A percentile compares a stretch with the other conserved stretches of the same genome.
Conservation (phyloP, 2,888 invertebrate species). For the Dynastes grantii region DNA sequence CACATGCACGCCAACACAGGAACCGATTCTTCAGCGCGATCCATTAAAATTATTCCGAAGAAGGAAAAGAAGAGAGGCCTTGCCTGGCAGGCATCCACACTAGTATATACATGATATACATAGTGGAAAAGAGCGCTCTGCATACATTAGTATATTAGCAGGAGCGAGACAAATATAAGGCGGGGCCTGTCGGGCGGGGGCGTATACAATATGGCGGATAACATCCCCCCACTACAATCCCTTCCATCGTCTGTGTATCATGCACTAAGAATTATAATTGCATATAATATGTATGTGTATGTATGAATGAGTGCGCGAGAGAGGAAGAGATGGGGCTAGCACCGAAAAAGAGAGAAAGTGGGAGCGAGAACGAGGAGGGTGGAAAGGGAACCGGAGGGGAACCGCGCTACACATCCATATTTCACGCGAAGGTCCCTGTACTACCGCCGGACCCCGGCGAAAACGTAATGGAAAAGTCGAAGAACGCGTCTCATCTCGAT, state of each 20-base stretch:
- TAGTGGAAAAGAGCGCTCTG: constrained; percentile 62
- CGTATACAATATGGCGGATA: constrained; percentile 71
- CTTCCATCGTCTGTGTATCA: constrained; percentile 66
- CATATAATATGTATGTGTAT: constrained; percentile 69
- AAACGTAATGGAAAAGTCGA: constrained; percentile 50
- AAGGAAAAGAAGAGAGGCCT: constrained; percentile 48
- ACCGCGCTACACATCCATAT: constrained; percentile 61
- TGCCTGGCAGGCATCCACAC: constrained; percentile 55
- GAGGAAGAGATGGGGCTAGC: not conserved
- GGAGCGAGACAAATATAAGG: constrained; percentile 63
- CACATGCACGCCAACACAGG: constrained; percentile 52
- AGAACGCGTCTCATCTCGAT: constrained; percentile 49
- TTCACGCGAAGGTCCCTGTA: constrained; percentile 60
- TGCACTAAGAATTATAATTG: constrained; percentile 70
- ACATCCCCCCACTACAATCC: constrained; percentile 66
- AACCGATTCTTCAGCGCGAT: constrained; percentile 69
- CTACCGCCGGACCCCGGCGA: constrained; percentile 42
- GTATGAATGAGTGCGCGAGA: constrained; percentile 60
- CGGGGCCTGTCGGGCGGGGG: constrained; percentile 68
- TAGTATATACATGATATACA: constrained; percentile 68
- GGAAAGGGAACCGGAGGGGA: constrained; percentile 45
- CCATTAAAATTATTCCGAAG: constrained; percentile 71
- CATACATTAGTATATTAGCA: constrained; percentile 56
- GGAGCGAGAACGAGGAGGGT: not conserved
- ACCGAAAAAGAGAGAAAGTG: not conserved